Evolutionary conservation across 2,888 invertebrate species (phyloP).

Genomic region (Diplolepis rosae): DNA sequence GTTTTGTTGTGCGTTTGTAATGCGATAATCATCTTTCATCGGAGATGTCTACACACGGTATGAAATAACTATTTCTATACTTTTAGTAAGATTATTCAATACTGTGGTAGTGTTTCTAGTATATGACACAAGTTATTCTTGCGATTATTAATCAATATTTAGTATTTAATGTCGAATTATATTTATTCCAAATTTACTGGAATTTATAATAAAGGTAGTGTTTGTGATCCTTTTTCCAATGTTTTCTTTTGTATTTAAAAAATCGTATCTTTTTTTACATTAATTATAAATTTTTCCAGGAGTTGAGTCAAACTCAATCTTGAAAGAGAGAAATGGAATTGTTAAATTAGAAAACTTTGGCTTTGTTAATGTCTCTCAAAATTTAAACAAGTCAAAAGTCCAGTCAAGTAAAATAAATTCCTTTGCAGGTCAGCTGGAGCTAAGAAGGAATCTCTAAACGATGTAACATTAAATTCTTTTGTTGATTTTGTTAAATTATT

Average conservation of each 20-base stretch:
- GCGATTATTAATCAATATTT: too few relatives aligned
- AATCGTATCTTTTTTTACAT: conserved; percentile 48
- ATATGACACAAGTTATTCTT: conserved; percentile 30
- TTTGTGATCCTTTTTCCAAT: background rate
- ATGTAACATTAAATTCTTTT: conserved; percentile 62
- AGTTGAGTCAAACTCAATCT: conserved; percentile 66
- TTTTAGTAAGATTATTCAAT: conserved; percentile 38
- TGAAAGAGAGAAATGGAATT: conserved; percentile 60
- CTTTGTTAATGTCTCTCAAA: conserved; percentile 41
- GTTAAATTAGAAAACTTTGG: conserved; percentile 44
- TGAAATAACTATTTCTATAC: conserved; percentile 43
- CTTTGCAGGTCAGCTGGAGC: conserved; percentile 70
- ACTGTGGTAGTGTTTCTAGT: conserved; percentile 15
- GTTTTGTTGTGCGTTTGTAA: conserved; percentile 34
- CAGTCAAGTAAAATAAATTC: conserved; percentile 62
- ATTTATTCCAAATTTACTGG: conserved; percentile 1
- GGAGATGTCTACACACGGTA: conserved; percentile 50
- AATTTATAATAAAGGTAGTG: background rate
- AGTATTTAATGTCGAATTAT: conserved; percentile 34
- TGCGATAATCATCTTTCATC: conserved; percentile 42
- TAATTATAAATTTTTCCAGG: conserved; percentile 69
- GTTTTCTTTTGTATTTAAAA: background rate
- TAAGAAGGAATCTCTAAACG: conserved; percentile 71
- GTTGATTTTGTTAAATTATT: conserved; percentile 27
- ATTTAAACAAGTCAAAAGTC: conserved; percentile 30